Evolutionary conservation across 2,113 vertebrate genomes (phyloP).

Genomic region (Nipponia nippon): DNA sequence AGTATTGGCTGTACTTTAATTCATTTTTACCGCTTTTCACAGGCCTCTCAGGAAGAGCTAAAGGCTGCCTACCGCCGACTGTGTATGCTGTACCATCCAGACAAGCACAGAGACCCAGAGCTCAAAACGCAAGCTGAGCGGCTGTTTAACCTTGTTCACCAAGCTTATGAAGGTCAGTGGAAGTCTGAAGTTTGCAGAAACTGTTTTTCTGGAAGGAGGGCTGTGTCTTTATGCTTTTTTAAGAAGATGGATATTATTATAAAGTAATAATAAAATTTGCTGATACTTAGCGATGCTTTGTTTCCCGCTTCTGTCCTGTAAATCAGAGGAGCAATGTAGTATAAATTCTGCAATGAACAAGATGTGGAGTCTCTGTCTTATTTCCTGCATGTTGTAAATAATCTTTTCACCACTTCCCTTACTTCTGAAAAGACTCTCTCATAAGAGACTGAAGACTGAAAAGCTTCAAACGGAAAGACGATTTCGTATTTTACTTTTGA

Average conservation of each 20-base stretch:
- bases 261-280: neutral
- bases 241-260: neutral
- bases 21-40: neutral
- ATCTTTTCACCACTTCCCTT: neutral
- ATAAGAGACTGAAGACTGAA: neutral
- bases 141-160: slow-evolving; percentile 94
- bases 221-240: neutral
- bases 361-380: neutral
- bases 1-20: neutral
- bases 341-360: neutral
- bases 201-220: neutral
- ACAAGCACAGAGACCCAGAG: slow-evolving; percentile 97
- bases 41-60: slow-evolving; percentile 96
- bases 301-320: neutral
- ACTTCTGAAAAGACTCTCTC: neutral
- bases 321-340: neutral
- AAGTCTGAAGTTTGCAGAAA: neutral
- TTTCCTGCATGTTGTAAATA: neutral
- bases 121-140: slow-evolving; percentile 90
- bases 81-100: slow-evolving; percentile 97
- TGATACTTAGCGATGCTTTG: neutral
- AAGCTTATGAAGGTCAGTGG: slow-evolving; percentile 93
- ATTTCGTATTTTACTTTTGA: neutral
- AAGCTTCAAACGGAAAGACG: neutral
- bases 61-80: slow-evolving; percentile 92